A percentile compares a stretch with the other conserved stretches of the same genome.
Evolutionary conservation across 2,888 invertebrate species (phyloP).

Genomic region (Candidula unifasciata): DNA sequence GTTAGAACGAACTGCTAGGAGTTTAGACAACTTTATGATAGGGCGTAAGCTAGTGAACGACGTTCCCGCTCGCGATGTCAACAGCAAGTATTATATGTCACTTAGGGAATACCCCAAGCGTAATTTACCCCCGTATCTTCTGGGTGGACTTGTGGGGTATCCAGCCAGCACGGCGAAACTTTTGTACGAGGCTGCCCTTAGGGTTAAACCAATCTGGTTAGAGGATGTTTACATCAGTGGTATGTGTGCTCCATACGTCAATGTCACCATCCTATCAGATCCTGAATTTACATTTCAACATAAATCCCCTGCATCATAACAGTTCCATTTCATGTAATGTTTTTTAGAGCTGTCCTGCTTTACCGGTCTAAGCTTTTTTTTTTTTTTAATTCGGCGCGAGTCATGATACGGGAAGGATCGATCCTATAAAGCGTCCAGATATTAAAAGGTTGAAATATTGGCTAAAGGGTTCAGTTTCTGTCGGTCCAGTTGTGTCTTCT

Average conservation of each 20-base stretch:
- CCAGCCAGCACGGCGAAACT: constrained; percentile 18
- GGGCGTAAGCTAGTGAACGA: constrained; percentile 59
- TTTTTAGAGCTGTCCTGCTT: too few species aligned
- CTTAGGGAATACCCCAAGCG: constrained; percentile 59
- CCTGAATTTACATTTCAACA: neutral
- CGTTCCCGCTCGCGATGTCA: constrained; percentile 53
- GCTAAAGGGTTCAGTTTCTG: too few species aligned
- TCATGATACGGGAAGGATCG: too few species aligned
- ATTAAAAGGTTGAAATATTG: too few species aligned
- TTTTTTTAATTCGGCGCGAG: too few species aligned
- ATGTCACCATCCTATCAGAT: constrained; percentile 14
- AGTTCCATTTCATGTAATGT: too few species aligned
- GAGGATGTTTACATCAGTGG: constrained; percentile 41
- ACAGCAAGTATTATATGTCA: constrained; percentile 56
- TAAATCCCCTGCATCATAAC: neutral
- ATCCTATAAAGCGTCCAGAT: too few species aligned
- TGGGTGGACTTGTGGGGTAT: constrained; percentile 30
- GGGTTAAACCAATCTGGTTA: constrained; percentile 29
- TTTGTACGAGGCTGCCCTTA: constrained; percentile 22
- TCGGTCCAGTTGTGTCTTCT: too few species aligned
- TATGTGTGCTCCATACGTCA: constrained; percentile 15
- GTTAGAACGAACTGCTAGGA: constrained; percentile 23
- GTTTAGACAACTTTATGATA: constrained; percentile 58
- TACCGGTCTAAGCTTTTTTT: too few species aligned
- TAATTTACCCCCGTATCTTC: constrained; percentile 61